Evolutionary conservation across 2,797 vertebrate species (phyloP).

Genomic region (Pempheris klunzingeri): DNA sequence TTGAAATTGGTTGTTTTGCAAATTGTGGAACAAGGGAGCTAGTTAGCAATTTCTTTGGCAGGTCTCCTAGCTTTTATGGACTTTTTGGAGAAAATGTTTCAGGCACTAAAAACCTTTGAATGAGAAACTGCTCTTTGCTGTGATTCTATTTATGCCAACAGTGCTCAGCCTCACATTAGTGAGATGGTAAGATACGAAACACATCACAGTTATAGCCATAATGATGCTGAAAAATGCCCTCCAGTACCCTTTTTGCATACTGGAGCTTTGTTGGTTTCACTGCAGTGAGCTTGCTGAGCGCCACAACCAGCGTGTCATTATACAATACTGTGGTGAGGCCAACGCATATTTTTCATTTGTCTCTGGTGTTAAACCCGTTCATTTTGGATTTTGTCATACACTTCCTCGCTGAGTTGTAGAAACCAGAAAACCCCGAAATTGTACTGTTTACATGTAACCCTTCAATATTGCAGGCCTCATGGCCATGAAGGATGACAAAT

Average conservation of each 20-base stretch:
- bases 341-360: conserved; percentile 86
- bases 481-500: conserved; percentile 84
- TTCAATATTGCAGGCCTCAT: conserved; percentile 80
- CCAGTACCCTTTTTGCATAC: conserved; percentile 55
- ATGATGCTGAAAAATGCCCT: conserved; percentile 47
- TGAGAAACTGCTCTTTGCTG: conserved; percentile 31
- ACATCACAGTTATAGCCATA: conserved; percentile 22
- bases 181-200: conserved; percentile 28
- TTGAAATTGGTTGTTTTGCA: conserved; percentile 56
- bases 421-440: conserved; percentile 88
- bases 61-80: conserved; percentile 39
- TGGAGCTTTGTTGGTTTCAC: conserved; percentile 72
- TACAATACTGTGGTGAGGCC: conserved; percentile 84
- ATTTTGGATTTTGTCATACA: conserved; percentile 86
- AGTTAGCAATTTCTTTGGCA: conserved; percentile 51
- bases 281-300: conserved; percentile 72
- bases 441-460: conserved; percentile 87
- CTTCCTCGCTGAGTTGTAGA: conserved; percentile 83
- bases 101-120: conserved; percentile 27
- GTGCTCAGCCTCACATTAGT: conserved; percentile 32
- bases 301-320: conserved; percentile 85
- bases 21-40: conserved; percentile 59
- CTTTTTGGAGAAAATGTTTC: conserved; percentile 26
- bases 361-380: conserved; percentile 86
- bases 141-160: conserved; percentile 37